Conservation (phyloP, 1,140 invertebrate genomes). For the Ceratosolen fusciceps region DNA sequence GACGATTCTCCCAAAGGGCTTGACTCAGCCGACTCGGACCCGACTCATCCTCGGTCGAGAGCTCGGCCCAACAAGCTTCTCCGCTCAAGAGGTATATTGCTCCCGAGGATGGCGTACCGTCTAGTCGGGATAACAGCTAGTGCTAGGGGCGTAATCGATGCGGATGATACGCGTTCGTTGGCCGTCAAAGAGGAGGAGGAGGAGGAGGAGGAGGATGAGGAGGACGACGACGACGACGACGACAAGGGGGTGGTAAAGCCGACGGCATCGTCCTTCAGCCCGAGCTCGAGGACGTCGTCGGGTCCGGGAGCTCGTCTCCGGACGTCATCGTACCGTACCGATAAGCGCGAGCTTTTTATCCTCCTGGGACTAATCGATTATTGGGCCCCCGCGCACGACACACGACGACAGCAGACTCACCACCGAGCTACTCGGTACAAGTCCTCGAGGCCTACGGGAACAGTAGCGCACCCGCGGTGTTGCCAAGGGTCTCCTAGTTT, state of each 20-base stretch:
- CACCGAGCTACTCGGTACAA: neutral
- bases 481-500: slow-evolving; percentile 40
- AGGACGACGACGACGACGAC: neutral
- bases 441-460: neutral
- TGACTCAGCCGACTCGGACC: neutral
- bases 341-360: too few species aligned
- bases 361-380: neutral
- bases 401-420: neutral
- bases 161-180: neutral
- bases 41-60: neutral
- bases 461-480: slow-evolving; percentile 28
- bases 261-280: neutral
- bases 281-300: neutral
- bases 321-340: too few species aligned
- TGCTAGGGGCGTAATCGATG: neutral
- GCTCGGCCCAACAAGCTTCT: neutral
- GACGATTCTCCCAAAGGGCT: too few species aligned
- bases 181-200: neutral
- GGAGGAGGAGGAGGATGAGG: neutral
- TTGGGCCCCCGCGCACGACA: neutral
- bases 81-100: too few species aligned
- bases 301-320: too few species aligned
- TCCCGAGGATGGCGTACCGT: too few species aligned
- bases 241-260: too few species aligned
- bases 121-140: too few species aligned